Base-by-base conservation (phyloP, 1,140 invertebrate species). In the Sesamia nonagrioides region DNA sequence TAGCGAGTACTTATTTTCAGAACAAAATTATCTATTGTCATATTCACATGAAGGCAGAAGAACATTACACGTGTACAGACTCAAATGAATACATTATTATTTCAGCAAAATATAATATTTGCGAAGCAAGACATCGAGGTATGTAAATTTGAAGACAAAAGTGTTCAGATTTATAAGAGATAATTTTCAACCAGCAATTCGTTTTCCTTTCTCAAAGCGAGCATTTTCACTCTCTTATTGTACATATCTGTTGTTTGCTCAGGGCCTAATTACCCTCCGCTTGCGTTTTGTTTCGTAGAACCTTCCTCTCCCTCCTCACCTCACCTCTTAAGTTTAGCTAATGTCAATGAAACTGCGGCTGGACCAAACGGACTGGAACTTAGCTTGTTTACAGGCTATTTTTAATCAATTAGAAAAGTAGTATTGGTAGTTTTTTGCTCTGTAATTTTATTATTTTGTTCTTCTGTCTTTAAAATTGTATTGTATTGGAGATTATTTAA, bases 241-340 rank as follows among this genome's bases (percentile, higher is more conserved):
- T 56, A 27, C 77, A 56, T 75, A 52, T 72, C 80, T 85, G 84
- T 83, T 81, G 79, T 87, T 84, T 84, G 77, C 72, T 68, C 73
- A 87, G 79, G 63, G 78, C 78, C 84, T 85, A 87, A 85, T 87
- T 87, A 86, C 78, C 76, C 77, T 61, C 61, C 74, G 81, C 81
- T 72, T 69, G 61, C 82, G 81, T 82, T 85, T 81, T 83, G 78
- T 80, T 81, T 77, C 74, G 45, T 40, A 61, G 74, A 56, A 76
- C 60, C 77, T n/a, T n/a, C n/a, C n/a, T n/a, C n/a, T n/a, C n/a
- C n/a, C n/a, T n/a, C n/a, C n/a, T n/a, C n/a, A n/a, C n/a, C n/a
- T n/a, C n/a, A n/a, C n/a, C 78, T 81, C 50, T 76, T 66, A 76
- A 82, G 80, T 86, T 80, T 77, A 45, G 15, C 21, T 42, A 80